Base-by-base conservation (phyloP, 2,113 vertebrate species). In the Isurus oxyrinchus region DNA sequence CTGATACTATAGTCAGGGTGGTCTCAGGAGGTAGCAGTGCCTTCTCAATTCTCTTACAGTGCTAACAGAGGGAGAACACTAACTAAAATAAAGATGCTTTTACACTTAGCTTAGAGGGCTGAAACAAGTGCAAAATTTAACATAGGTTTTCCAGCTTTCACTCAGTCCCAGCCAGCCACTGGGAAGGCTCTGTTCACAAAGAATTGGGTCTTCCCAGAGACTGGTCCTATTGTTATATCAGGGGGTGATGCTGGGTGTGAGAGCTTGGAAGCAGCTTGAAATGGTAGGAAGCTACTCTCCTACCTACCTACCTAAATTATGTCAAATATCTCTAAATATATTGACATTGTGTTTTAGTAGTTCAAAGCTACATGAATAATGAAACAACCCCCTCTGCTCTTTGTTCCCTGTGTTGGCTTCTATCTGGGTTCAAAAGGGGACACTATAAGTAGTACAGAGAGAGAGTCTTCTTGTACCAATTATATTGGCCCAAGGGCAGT, bases 401-500 rank as follows among this genome's bases (percentile, higher is more conserved):
- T 69, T 95, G n/a, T 95, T 72, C 66, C 67, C 66, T 72, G 44
- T 95, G 67, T 72, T 72, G 66, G 94, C 40, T 95, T 95, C 94
- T 53, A 67, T 72, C 66, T 69, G 44, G 94, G 67, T 95, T 95
- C 66, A 95, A 95, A 76, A 95, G 94, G 67, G 94, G 94, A 95
- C 67, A 95, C 49, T 95, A 55, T 95, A 95, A 95, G 94, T 95
- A 55, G 66, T 21, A 95, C 11, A 19, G 49, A 55, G 94, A 69
- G 94, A 98, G 98, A 98, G 98, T 98, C 98, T 98, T 98, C 98
- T 98, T 98, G 98, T 98, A 98, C 98, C 98, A 98, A 98, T 98
- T 98, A 98, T 98, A 98, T 98, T 98, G 98, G 98, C 98, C 98
- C 98, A 98, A 98, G 97, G 98, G 98, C 98, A 97, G 97, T 98